phyloP scores from a whole-genome alignment of 2,113 vertebrate genomes.

The Erpornis zantholeuca region DNA sequence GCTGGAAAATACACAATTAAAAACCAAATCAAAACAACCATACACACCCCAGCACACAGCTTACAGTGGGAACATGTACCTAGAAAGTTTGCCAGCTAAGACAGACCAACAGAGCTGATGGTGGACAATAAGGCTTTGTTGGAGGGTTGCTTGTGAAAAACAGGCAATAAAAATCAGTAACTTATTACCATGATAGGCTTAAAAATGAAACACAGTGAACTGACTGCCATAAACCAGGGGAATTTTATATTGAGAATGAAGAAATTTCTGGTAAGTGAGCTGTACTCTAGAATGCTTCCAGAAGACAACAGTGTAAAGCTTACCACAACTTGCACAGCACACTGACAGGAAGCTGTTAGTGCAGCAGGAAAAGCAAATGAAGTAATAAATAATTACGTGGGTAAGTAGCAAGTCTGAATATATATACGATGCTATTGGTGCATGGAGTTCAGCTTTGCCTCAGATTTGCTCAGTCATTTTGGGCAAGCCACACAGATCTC shows the following conservation, averaged over 20 bases:
- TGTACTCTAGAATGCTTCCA: background rate
- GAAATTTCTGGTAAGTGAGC: background rate
- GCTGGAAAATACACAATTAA: background rate
- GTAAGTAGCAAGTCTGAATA: background rate
- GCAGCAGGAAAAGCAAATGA: background rate
- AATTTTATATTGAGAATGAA: background rate
- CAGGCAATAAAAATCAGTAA: conserved; percentile 30
- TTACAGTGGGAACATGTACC: background rate
- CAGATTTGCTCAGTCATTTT: background rate
- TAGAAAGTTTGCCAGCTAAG: background rate
- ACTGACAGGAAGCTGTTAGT: background rate
- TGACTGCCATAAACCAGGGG: background rate
- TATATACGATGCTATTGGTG: background rate
- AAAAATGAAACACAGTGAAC: conserved; percentile 7
- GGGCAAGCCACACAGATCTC: background rate
- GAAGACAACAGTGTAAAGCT: background rate
- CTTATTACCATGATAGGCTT: conserved; percentile 8
- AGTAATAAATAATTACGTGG: background rate
- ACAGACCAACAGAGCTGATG: background rate
- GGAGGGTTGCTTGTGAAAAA: background rate
- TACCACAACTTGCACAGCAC: background rate
- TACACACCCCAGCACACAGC: background rate
- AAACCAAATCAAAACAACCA: background rate
- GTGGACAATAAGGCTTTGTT: background rate
- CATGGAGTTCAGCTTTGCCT: background rate